Base-by-base conservation (phyloP, 2,113 vertebrate genomes). In the Rhineura floridana region DNA sequence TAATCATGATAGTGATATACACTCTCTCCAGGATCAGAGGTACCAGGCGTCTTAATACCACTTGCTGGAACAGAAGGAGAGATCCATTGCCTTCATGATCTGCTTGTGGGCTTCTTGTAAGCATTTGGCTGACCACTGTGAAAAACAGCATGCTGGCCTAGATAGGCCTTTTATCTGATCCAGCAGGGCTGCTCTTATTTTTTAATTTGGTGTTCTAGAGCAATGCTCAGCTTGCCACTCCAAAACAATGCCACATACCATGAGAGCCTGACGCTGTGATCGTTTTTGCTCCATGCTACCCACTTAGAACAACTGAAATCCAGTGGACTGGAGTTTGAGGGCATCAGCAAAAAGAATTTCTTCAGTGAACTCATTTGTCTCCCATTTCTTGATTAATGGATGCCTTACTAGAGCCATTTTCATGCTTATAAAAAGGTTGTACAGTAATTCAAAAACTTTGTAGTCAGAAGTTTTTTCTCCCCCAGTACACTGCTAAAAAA, bases 341-440 rank as follows among this genome's bases (percentile, higher is more conserved):
- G 19, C 55, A 77, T 84, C 81, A 52, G 46, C 46, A 77, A 73
- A 30, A 5, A 39, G 6, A 6, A 62, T 89, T 84, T 0, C 59
- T 90, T 89, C 86, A 88, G 88, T 67, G 36, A 87, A 63, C 80
- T 87, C 70, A 21, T 75, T 89, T 88, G 63, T 81, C 42, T 76
- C 44, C 13, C 87, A 90, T 84, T 5, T 7, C 44, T 5, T 1
- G 15, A 48, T 46, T 0, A 67, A 81, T 76, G 62, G 69, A 21
- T 81, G 72, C 86, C 84, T 67, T 42, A n/a, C 39, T 19, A 72
- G 59, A 78, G 5, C 67, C 42, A 63, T 52, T 86, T 83, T 69
- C 52, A 83, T 73, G 83, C 78, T 83, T 17, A 33, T 39, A 42
- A 67, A 12, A 70, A 88, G 62, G 70, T n/a, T 50, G 63, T 84